Conservation (phyloP, 1,140 invertebrate genomes). For the Apis dorsata region DNA sequence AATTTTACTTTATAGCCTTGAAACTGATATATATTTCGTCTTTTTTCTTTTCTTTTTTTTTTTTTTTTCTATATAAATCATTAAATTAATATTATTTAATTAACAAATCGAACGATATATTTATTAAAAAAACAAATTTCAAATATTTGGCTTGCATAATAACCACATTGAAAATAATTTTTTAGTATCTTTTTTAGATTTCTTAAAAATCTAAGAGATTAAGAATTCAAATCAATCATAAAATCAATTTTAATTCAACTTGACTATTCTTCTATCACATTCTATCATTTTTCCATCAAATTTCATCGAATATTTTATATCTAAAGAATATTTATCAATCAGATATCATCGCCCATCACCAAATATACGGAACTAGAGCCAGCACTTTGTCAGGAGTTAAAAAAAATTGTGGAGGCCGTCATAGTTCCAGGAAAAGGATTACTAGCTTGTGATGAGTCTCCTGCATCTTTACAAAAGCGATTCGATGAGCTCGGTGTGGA, state of each 20-base stretch:
- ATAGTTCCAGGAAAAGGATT: constrained; percentile 94
- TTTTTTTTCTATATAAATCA: too few species aligned
- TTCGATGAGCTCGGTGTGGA: constrained; percentile 89
- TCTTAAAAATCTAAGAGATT: too few species aligned
- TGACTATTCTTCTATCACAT: background rate
- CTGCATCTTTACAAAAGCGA: constrained; percentile 92
- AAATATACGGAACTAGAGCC: constrained; percentile 84
- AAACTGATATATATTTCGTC: background rate
- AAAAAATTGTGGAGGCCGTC: constrained; percentile 92
- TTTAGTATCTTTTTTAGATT: too few species aligned
- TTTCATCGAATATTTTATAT: background rate
- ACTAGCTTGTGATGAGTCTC: constrained; percentile 93
- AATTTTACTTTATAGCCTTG: background rate
- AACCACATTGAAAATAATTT: too few species aligned
- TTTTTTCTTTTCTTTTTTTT: background rate
- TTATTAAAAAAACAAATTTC: too few species aligned
- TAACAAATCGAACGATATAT: too few species aligned
- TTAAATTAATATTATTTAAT: too few species aligned
- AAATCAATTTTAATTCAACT: background rate
- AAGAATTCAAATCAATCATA: background rate
- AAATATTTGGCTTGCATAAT: too few species aligned
- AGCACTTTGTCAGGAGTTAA: constrained; percentile 94
- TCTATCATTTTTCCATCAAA: background rate
- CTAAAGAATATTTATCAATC: background rate
- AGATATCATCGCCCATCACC: constrained; percentile 44